Percentiles rank a stretch among this genome's conserved stretches.
Evolutionary conservation across 1,140 invertebrate genomes (phyloP).

Genomic region (Brachionus calyciflorus): DNA sequence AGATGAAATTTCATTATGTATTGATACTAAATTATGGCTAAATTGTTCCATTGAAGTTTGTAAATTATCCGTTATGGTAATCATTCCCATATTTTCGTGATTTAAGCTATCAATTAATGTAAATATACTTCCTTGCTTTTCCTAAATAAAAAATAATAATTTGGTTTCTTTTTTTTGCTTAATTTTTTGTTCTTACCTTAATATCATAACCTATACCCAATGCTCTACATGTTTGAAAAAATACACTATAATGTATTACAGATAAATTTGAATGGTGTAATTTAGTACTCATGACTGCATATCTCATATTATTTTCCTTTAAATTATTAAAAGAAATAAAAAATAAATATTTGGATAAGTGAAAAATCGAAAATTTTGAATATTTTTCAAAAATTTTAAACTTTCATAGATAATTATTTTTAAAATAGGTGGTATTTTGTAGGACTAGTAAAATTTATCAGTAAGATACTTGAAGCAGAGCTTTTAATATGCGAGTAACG

Average conservation of each 20-base stretch:
- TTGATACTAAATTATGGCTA: conserved; percentile 57
- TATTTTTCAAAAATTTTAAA: too few species aligned
- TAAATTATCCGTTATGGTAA: conserved; percentile 58
- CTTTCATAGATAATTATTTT: too few species aligned
- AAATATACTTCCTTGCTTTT: conserved; percentile 60
- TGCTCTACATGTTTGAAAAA: conserved; percentile 62
- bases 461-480: too few species aligned
- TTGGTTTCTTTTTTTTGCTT: neutral
- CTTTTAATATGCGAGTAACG: too few species aligned
- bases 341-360: too few species aligned
- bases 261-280: conserved; percentile 59
- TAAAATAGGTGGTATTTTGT: too few species aligned
- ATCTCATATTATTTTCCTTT: conserved; percentile 49
- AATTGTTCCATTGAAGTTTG: conserved; percentile 58
- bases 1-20: conserved; percentile 61
- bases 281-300: conserved; percentile 57
- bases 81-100: conserved; percentile 59
- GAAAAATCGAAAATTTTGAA: neutral
- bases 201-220: conserved; percentile 61
- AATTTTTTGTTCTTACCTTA: conserved; percentile 52
- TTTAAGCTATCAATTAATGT: conserved; percentile 59
- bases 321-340: neutral
- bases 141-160: conserved; percentile 51
- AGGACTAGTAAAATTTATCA: too few species aligned
- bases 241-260: conserved; percentile 60